Percentiles rank a stretch among this genome's conserved stretches.
Conservation (phyloP, 2,888 invertebrate species). For the Saturnia japonica region DNA sequence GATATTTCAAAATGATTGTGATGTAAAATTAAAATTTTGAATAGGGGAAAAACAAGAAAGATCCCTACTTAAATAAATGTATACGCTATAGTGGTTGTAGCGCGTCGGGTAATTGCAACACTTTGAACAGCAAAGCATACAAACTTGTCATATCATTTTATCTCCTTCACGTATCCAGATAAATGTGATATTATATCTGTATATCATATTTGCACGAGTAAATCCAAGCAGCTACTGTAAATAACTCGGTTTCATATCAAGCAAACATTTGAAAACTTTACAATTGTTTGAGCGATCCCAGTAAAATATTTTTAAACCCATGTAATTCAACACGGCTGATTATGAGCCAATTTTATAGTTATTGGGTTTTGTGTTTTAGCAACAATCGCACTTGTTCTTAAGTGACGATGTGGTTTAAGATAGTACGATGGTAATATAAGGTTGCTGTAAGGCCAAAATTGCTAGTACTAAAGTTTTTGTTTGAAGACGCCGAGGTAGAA, state of each 20-base stretch:
- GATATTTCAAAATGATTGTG: too few relatives aligned
- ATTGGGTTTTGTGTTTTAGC: too few relatives aligned
- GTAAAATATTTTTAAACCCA: background rate
- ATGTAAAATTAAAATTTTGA: background rate
- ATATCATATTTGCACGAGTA: conserved; percentile 9
- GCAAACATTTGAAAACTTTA: background rate
- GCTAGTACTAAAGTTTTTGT: too few relatives aligned
- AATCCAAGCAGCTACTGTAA: background rate
- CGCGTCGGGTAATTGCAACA: conserved; percentile 20
- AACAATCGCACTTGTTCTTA: too few relatives aligned
- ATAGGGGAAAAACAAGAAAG: background rate
- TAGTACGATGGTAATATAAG: too few relatives aligned
- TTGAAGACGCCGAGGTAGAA: too few relatives aligned
- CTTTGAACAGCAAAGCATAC: conserved; percentile 17
- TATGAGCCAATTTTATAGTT: too few relatives aligned
- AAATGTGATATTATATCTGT: conserved; percentile 1
- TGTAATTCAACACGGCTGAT: background rate
- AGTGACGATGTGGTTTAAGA: too few relatives aligned
- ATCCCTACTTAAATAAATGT: background rate
- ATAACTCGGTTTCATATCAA: background rate
- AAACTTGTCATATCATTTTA: conserved; percentile 16
- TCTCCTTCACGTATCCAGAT: conserved; percentile 11
- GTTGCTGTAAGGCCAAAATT: too few relatives aligned
- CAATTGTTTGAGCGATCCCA: background rate
- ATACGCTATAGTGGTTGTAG: background rate